These are phyloP conservation scores for Sciurus niger DNA, from an alignment of 2,113 vertebrate species.

Conservation along the genomic window DNA sequence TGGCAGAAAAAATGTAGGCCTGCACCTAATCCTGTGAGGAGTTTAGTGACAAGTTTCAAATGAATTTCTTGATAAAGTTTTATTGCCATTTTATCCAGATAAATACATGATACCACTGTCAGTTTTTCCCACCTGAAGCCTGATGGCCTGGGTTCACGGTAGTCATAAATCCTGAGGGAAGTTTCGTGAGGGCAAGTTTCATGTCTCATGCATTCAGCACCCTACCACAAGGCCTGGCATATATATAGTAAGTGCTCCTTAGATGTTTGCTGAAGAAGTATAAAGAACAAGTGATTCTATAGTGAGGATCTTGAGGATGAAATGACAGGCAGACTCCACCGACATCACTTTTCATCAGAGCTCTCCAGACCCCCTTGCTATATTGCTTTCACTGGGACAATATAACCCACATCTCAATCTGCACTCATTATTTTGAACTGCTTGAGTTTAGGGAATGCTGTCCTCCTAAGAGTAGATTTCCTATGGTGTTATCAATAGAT, in stretches of 20 bases:
- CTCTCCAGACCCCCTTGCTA: not conserved
- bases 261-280: not conserved
- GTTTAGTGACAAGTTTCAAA: not conserved
- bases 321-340: not conserved
- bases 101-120: not conserved
- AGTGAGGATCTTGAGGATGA: not conserved
- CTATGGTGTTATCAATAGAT: not conserved
- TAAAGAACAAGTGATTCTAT: not conserved
- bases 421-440: not conserved
- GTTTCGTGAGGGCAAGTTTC: not conserved
- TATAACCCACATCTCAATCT: too few species aligned
- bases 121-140: not conserved
- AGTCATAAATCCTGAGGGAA: not conserved
- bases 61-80: slow-evolving; percentile 29
- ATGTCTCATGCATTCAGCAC: not conserved
- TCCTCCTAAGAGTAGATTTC: not conserved
- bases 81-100: not conserved
- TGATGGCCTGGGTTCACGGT: not conserved
- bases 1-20: not conserved
- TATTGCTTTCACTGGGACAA: not conserved
- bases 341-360: not conserved
- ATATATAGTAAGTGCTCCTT: not conserved
- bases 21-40: slow-evolving; percentile 13
- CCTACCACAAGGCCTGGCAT: not conserved
- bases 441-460: not conserved